Evolutionary conservation across 1,140 invertebrate genomes (phyloP).

Genomic region (Maconellicoccus hirsutus): DNA sequence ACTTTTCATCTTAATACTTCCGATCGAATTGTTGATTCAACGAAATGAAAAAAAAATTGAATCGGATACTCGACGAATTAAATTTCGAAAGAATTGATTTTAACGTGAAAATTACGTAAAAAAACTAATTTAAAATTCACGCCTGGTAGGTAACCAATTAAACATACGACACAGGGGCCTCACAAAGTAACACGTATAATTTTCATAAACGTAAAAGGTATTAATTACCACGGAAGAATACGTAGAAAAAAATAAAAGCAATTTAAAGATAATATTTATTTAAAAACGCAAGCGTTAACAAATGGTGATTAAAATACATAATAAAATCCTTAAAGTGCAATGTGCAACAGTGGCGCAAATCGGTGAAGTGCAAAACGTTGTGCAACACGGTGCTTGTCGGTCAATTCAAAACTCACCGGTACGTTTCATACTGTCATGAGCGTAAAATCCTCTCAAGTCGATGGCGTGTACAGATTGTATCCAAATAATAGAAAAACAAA

Average conservation of each 20-base stretch:
- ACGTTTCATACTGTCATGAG: constrained; percentile 8
- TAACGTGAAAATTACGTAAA: neutral
- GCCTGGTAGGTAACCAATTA: neutral
- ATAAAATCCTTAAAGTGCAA: neutral
- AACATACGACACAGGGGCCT: neutral
- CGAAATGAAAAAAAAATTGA: no score
- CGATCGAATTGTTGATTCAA: no score
- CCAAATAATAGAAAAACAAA: constrained; percentile 16
- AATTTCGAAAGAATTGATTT: no score
- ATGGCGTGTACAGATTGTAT: neutral
- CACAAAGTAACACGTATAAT: no score
- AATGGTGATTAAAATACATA: no score
- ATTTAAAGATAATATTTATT: no score
- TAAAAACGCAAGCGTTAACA: no score
- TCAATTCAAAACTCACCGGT: constrained; percentile 18
- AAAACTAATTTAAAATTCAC: neutral
- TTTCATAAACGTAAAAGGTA: no score
- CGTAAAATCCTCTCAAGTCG: constrained; percentile 12
- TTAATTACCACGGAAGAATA: no score
- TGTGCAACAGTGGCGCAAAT: constrained; percentile 11
- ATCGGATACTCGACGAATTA: no score
- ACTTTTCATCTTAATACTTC: no score
- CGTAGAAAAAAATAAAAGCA: no score
- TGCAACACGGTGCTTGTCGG: constrained; percentile 6
- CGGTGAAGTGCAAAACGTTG: constrained; percentile 2